phyloP scores from a whole-genome alignment of 30 jellyfish, hydroid and myxozoan genomes.

The Cassiopea andromeda region DNA sequence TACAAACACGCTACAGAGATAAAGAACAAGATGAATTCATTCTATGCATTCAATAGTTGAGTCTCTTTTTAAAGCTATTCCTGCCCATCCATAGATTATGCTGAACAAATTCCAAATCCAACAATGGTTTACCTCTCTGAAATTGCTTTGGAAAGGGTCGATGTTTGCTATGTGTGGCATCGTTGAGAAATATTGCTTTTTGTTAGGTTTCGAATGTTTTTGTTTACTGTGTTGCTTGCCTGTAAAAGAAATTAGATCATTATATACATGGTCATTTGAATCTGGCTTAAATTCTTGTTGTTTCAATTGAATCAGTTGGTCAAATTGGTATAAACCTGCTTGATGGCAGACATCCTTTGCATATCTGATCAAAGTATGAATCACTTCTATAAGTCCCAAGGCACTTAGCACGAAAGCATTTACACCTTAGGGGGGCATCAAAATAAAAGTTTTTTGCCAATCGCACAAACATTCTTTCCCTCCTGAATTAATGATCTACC shows the following conservation, averaged over 20 bases:
- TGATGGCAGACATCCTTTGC: neutral
- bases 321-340: too few relatives aligned
- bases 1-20: too few relatives aligned
- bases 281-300: neutral
- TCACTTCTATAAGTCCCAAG: neutral
- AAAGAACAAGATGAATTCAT: too few relatives aligned
- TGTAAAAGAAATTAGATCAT: neutral
- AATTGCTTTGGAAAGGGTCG: slow-evolving; percentile 68
- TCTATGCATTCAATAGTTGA: too few relatives aligned
- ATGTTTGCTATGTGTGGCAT: slow-evolving; percentile 86
- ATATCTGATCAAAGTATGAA: neutral
- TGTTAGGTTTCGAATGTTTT: slow-evolving; percentile 36
- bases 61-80: too few relatives aligned
- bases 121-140: slow-evolving; percentile 66
- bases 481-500: too few relatives aligned
- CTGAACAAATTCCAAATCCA: neutral
- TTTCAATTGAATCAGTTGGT: neutral
- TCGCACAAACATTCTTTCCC: too few relatives aligned
- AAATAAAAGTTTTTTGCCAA: too few relatives aligned
- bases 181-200: slow-evolving; percentile 72
- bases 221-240: slow-evolving; percentile 59
- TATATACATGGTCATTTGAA: too few relatives aligned
- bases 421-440: too few relatives aligned
- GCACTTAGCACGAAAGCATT: neutral
- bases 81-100: too few relatives aligned